Percentiles rank a stretch among this genome's conserved stretches.
Evolutionary conservation across 1,140 invertebrate species (phyloP).

Genomic region (Calephelis virginiensis): DNA sequence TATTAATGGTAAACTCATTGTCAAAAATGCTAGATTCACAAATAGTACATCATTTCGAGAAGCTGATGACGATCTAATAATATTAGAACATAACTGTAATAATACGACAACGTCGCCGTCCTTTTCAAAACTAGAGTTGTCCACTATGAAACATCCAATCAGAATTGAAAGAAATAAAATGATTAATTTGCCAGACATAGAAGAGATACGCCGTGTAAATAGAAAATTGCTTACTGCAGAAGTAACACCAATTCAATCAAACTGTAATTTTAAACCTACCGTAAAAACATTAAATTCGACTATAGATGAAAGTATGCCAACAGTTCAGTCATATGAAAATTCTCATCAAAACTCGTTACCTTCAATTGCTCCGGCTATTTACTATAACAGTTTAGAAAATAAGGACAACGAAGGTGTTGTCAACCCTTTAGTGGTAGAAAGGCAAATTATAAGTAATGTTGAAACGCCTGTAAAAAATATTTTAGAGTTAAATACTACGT

Average conservation of each 20-base stretch:
- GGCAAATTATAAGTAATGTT: too few relatives aligned
- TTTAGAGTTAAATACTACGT: too few relatives aligned
- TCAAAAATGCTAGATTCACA: slow-evolving; percentile 14
- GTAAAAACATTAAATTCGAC: background rate
- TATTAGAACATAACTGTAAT: background rate
- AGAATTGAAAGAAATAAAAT: slow-evolving; percentile 44
- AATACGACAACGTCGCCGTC: background rate
- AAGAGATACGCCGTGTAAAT: slow-evolving; percentile 47
- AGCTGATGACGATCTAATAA: background rate
- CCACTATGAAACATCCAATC: background rate
- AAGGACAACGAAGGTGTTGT: too few relatives aligned
- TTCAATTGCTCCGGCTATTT: background rate
- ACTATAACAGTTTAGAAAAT: too few relatives aligned
- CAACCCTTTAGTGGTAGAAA: too few relatives aligned
- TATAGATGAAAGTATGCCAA: background rate
- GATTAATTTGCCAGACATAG: slow-evolving; percentile 48
- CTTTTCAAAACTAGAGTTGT: background rate
- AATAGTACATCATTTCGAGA: background rate
- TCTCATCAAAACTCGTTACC: background rate
- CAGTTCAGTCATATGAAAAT: background rate
- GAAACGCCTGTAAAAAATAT: too few relatives aligned
- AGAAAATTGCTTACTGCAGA: slow-evolving; percentile 46
- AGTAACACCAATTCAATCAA: slow-evolving; percentile 39
- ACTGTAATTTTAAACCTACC: background rate
- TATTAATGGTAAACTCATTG: slow-evolving; percentile 34